Evolutionary conservation across 2,113 vertebrate genomes (phyloP), one percentile per base, ranked within the genome.

Genomic region (Lanius collurio): DNA sequence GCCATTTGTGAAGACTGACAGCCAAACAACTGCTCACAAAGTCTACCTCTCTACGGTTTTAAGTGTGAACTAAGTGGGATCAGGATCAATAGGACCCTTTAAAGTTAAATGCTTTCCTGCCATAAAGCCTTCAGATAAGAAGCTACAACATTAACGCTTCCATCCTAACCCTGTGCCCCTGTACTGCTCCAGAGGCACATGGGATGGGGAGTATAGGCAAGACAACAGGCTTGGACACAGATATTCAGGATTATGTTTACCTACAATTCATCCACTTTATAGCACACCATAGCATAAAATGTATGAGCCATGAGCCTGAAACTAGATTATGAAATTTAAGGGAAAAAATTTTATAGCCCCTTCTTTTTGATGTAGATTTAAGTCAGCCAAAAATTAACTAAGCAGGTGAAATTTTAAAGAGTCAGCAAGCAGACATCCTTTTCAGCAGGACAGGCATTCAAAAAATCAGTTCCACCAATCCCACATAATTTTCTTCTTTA

Each of bases 201-300:
- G 10, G 1, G 1, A 8, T 6, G 9, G 8, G 11, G 2, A 4
- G 5, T 23, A 2, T 3, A 56, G 7, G 15, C 9, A 87, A 60
- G 6, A 41, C 20, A 46, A 9, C 14, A 56, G 23, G 16, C 16
- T 64, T 69, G 18, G 44, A 41, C 62, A 60, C 35, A 65, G 3
- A 24, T 5, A 6, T 7, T 75, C 27, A 46, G 11, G 9, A 46
- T 16, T 47, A 30, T 5, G 10, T 14, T 42, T 50, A 50, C 14
- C 39, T 67, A 20, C 6, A 56, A 8, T 64, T 65, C 41, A 81
- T 37, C 39, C 5, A 6, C n/a, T 88, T 81, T 44, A 52, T 14
- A 70, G 15, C 13, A 86, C 27, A 74, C 11, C 17, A 50, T 2
- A 75, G 9, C 24, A 53, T 20, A 63, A 69, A 57, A 13, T 18